These are phyloP conservation scores for Plotosus lineatus DNA, from an alignment of 2,113 vertebrate species.

Conservation along the genomic window DNA sequence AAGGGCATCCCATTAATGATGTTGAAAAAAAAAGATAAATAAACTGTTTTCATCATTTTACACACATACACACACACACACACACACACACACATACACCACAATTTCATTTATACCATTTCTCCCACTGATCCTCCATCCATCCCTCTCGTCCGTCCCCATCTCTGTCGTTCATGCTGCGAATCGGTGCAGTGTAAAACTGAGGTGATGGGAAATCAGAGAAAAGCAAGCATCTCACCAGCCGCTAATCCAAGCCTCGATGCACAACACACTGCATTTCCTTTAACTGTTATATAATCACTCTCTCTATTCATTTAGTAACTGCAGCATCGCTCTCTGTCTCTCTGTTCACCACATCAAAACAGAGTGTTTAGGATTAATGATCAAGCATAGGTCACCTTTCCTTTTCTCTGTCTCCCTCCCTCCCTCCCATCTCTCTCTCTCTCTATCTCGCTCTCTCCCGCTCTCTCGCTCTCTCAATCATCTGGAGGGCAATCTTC, in stretches of 20 bases:
- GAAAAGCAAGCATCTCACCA: conserved; percentile 22
- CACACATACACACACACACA: conserved; percentile 60
- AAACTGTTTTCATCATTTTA: not conserved
- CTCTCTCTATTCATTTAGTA: not conserved
- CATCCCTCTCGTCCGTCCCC: conserved; percentile 89
- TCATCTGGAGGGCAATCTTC: conserved; percentile 17
- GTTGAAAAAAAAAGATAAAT: conserved; percentile 12
- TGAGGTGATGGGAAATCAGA: conserved; percentile 55
- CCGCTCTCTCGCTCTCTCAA: not conserved
- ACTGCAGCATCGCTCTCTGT: conserved; percentile 14
- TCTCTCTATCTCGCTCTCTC: conserved; percentile 13
- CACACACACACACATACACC: conserved; percentile 30
- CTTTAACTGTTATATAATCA: conserved; percentile 29
- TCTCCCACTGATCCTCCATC: conserved; percentile 99
- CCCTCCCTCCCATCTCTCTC: not conserved
- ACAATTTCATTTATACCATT: conserved; percentile 82
- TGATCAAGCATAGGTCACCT: conserved; percentile 4
- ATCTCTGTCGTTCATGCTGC: conserved; percentile 85
- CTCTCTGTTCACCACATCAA: not conserved
- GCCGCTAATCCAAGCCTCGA: conserved; percentile 19
- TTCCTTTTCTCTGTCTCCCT: conserved; percentile 10
- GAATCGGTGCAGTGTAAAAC: conserved; percentile 73
- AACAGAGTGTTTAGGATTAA: conserved; percentile 26
- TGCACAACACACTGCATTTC: not conserved
- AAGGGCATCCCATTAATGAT: conserved; percentile 48